Evolutionary conservation across 2,888 invertebrate genomes (phyloP).

Genomic region (Chymomyza procnemis): DNA sequence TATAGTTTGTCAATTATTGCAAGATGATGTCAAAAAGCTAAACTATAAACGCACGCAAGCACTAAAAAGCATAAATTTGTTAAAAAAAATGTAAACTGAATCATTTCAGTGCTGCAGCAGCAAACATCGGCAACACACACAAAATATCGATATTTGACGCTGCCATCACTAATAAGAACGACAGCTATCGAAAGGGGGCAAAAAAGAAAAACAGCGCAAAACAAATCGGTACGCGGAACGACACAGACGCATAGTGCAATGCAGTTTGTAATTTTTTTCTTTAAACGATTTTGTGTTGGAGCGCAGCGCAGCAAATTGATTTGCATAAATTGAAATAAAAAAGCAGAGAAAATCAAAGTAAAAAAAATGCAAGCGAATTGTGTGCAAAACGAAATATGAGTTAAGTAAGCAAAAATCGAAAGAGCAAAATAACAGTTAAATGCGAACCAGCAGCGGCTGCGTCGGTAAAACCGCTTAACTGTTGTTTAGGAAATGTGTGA

Average conservation of each 20-base stretch:
- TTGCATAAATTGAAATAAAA: constrained; percentile 27
- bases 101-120: background rate
- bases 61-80: too few species aligned
- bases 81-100: background rate
- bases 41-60: too few species aligned
- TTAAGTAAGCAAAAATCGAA: constrained; percentile 7
- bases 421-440: constrained; percentile 47
- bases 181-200: background rate
- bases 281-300: background rate
- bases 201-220: background rate
- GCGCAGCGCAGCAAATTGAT: constrained; percentile 12
- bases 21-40: too few species aligned
- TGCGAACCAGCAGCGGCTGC: constrained; percentile 11
- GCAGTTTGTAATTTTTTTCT: background rate
- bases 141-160: background rate
- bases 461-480: constrained; percentile 46
- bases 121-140: background rate
- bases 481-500: constrained; percentile 44
- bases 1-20: too few species aligned
- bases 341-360: constrained; percentile 18
- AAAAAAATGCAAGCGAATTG: constrained; percentile 20
- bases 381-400: background rate
- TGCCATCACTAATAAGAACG: background rate
- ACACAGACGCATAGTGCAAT: background rate
- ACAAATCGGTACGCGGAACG: background rate